Evolutionary conservation across 2,888 invertebrate genomes (phyloP).

Genomic region (Philopedon plagiatum): DNA sequence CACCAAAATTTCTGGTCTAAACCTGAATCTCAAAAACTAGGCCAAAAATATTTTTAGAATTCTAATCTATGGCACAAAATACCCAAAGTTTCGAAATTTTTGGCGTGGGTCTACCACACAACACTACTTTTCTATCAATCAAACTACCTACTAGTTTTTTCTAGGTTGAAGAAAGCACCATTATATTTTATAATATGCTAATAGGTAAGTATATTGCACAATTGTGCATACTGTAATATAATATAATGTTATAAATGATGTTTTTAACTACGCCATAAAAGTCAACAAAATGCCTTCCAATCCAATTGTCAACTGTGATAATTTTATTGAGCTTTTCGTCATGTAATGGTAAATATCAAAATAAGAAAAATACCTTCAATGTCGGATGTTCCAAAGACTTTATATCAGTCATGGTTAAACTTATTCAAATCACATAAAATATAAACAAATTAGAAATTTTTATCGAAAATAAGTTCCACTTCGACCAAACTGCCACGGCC

Average conservation of each 20-base stretch:
- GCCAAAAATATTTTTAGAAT: too few relatives aligned
- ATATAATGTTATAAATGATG: background rate
- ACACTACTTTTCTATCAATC: too few relatives aligned
- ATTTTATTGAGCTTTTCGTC: background rate
- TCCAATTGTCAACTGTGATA: background rate
- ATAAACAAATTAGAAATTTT: slow-evolving; percentile 16
- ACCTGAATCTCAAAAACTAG: too few relatives aligned
- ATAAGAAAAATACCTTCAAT: slow-evolving; percentile 79
- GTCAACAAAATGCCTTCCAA: background rate
- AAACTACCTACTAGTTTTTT: too few relatives aligned
- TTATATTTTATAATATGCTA: background rate
- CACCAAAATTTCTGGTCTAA: too few relatives aligned
- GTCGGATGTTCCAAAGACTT: slow-evolving; percentile 97
- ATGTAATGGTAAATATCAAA: background rate
- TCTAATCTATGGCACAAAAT: too few relatives aligned
- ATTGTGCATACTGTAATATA: background rate
- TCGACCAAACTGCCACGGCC: slow-evolving; percentile 18
- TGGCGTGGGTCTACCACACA: too few relatives aligned
- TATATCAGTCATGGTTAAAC: slow-evolving; percentile 84
- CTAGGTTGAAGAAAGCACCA: too few relatives aligned
- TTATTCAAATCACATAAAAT: slow-evolving; percentile 14
- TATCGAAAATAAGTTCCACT: slow-evolving; percentile 13
- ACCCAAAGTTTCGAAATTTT: too few relatives aligned
- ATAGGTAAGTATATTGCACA: background rate
- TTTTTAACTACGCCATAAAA: slow-evolving; percentile 24